Evolutionary conservation across 2,888 invertebrate genomes (phyloP), one percentile per base, ranked within the genome.

Genomic region (Ischnus inquisitorius): DNA sequence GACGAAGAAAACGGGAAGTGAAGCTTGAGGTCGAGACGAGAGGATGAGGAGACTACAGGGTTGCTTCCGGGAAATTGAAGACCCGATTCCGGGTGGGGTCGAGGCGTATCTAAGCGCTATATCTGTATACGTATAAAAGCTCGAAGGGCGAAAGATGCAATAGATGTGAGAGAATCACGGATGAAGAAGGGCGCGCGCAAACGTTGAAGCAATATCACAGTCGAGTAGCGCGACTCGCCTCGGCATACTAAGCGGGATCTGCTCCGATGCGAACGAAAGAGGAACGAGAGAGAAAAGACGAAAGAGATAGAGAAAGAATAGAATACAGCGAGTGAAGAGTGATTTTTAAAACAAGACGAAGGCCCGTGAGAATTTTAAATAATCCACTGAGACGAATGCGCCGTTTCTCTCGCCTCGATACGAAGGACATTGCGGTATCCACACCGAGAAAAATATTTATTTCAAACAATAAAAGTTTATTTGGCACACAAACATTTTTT

Each of bases 181-280:
- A 76, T 46, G 67, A 46, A 46, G 72, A 74, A 76, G 65, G 69
- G 79, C 57, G 76, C 34, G 43, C 76, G 79, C 69, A 79, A 88
- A 88, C 87, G 87, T 79, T 83, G 81, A 90, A 88, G 92, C 91
- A 92, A 92, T 92, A 92, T 92, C 91, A 91, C 92, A 91, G 92
- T 92, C 90, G 91, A 92, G 91, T 91, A 90, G 89, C 90, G 84
- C 88, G 88, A 88, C 87, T 86, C 87, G 85, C 85, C 86, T 83
- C 87, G 87, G 91, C 91, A 92, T 92, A 92, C 91, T 90, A 92
- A 92, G 89, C 89, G 89, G 77, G 86, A 69, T 65, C 86, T 60
- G 60, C 12, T 46, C 25, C 16, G 39, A 28, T 28, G 67, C 46
- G 64, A 64, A 64, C 16, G n/a, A 51, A 22, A 62, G 46, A 28